Conservation (phyloP, 2,797 vertebrate species). For the Sebastes hubbsi region DNA sequence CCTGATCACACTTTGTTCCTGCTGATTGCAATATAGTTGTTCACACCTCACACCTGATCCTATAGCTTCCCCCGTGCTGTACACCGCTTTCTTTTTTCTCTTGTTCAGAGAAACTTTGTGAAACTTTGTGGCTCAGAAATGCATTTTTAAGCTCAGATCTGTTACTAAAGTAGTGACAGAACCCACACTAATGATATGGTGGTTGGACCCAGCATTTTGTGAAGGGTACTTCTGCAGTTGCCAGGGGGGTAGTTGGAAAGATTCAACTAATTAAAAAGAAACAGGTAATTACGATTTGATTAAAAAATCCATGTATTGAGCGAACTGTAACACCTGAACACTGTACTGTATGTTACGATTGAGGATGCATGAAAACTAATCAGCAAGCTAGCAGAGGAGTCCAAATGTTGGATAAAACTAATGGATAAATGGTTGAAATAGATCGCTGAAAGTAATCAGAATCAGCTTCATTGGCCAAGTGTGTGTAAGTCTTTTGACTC, state of each 20-base stretch:
- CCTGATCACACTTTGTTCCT: conserved; percentile 3
- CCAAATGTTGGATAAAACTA: not conserved
- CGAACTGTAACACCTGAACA: not conserved
- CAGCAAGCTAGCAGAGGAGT: not conserved
- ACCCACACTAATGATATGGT: not conserved
- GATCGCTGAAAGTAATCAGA: not conserved
- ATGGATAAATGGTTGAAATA: not conserved
- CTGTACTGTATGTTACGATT: not conserved
- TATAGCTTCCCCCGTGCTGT: not conserved
- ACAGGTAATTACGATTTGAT: not conserved
- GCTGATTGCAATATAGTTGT: conserved; percentile 24
- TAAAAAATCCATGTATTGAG: not conserved
- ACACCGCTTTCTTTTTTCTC: not conserved
- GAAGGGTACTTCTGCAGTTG: not conserved
- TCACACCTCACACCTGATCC: conserved; percentile 26
- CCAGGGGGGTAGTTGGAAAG: not conserved
- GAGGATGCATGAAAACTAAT: not conserved
- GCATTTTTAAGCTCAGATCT: not conserved
- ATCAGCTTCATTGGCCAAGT: not conserved
- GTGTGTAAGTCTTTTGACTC: not conserved
- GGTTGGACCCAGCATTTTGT: not conserved
- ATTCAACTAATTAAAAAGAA: not conserved
- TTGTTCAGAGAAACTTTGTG: not conserved
- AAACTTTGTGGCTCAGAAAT: not conserved
- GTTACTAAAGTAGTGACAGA: not conserved